A percentile compares a stretch with the other conserved stretches of the same genome.
Evolutionary conservation across 2,888 invertebrate genomes (phyloP).

Genomic region (Hypolimnas misippus): DNA sequence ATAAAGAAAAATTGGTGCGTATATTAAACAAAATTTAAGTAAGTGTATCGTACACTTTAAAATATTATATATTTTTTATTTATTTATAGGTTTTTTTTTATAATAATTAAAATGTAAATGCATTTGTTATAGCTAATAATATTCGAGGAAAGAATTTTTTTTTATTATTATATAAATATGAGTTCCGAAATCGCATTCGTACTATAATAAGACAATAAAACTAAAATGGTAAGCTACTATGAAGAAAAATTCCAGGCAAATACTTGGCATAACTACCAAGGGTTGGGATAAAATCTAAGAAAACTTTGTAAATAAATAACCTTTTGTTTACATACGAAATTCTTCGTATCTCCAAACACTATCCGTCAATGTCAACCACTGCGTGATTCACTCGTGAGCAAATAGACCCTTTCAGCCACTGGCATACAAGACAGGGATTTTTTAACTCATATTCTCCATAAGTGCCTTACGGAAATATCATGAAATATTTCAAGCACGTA

Average conservation of each 20-base stretch:
- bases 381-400: conserved; percentile 48
- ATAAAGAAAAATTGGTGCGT: neutral
- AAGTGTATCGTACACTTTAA: neutral
- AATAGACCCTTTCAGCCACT: conserved; percentile 40
- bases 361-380: conserved; percentile 52
- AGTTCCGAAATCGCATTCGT: no score
- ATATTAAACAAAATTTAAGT: neutral
- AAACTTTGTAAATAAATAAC: conserved; percentile 39
- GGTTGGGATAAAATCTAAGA: conserved; percentile 20
- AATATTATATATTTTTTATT: no score
- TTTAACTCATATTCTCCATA: conserved; percentile 29
- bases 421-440: conserved; percentile 33
- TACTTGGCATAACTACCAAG: conserved; percentile 11
- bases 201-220: neutral
- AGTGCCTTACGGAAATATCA: conserved; percentile 19
- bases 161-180: no score
- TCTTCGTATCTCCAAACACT: conserved; percentile 52
- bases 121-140: no score
- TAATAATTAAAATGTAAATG: no score
- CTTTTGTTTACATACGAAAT: conserved; percentile 38
- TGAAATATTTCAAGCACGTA: neutral
- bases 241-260: neutral
- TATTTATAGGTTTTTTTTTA: no score
- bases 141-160: no score
- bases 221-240: neutral